Evolutionary conservation across 2,888 invertebrate genomes (phyloP).

Genomic region (Odontothrips loti): DNA sequence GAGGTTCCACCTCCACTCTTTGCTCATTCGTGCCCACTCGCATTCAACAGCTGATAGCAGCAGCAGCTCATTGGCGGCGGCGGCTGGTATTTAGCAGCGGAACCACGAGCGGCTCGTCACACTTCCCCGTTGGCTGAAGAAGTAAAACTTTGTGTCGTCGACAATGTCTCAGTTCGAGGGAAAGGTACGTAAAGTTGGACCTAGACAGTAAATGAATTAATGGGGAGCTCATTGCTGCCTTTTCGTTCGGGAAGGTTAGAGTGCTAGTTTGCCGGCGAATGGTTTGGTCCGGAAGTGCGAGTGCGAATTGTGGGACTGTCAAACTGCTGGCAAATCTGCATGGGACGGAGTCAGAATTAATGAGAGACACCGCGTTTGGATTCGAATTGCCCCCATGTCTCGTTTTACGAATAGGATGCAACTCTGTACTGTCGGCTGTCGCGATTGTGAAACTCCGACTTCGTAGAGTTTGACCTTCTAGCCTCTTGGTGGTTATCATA

Average conservation of each 20-base stretch:
- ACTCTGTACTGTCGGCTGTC: background rate
- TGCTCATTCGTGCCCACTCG: too few species aligned
- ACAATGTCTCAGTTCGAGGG: background rate
- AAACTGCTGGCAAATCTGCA: background rate
- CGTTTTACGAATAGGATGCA: too few species aligned
- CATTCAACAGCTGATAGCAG: too few species aligned
- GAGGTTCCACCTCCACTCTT: too few species aligned
- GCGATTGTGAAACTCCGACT: background rate
- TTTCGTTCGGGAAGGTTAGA: background rate
- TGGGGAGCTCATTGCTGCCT: background rate
- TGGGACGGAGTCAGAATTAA: background rate
- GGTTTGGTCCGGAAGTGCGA: background rate
- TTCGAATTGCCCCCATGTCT: too few species aligned
- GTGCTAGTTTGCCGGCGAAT: background rate
- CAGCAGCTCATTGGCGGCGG: too few species aligned
- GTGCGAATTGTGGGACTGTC: background rate
- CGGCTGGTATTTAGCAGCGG: too few species aligned
- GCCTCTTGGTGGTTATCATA: background rate
- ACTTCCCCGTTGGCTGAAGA: background rate
- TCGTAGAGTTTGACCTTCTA: background rate
- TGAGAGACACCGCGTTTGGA: too few species aligned
- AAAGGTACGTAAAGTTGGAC: background rate
- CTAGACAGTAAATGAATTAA: background rate
- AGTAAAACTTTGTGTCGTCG: background rate
- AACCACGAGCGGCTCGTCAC: background rate